Percentiles rank a stretch among this genome's conserved stretches.
Evolutionary conservation across 2,888 invertebrate genomes (phyloP).

Genomic region (Stenchaetothrips biformis): DNA sequence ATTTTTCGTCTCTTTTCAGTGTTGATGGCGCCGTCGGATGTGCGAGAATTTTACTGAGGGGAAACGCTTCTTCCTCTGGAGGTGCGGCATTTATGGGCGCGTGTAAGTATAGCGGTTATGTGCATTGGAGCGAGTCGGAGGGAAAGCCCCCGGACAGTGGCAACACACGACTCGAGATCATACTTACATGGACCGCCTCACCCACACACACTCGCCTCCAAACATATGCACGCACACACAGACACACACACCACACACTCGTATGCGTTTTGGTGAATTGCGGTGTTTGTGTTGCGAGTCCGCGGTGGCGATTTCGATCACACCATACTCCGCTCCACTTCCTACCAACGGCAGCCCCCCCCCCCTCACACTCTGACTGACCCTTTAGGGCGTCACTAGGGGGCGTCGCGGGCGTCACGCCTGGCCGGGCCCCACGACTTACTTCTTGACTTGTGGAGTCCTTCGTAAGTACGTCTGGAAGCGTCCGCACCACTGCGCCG

Average conservation of each 20-base stretch:
- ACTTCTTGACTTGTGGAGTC: background rate
- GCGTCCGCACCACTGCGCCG: background rate
- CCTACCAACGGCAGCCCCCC: background rate
- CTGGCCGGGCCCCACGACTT: constrained; percentile 2
- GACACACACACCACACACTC: background rate
- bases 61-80: no score
- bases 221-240: no score
- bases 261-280: background rate
- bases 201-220: no score
- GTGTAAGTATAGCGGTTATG: no score
- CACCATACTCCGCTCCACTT: constrained; percentile 2
- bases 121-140: no score
- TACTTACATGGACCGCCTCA: no score
- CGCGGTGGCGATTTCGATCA: constrained; percentile 13
- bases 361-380: background rate
- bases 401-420: background rate
- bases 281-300: background rate
- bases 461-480: background rate
- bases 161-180: no score
- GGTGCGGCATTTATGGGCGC: no score
- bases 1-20: no score
- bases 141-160: no score
- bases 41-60: no score
- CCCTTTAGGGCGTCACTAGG: background rate
- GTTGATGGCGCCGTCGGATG: no score